Conservation (phyloP, 1,140 invertebrate genomes). For the Neodiprion pinetum region DNA sequence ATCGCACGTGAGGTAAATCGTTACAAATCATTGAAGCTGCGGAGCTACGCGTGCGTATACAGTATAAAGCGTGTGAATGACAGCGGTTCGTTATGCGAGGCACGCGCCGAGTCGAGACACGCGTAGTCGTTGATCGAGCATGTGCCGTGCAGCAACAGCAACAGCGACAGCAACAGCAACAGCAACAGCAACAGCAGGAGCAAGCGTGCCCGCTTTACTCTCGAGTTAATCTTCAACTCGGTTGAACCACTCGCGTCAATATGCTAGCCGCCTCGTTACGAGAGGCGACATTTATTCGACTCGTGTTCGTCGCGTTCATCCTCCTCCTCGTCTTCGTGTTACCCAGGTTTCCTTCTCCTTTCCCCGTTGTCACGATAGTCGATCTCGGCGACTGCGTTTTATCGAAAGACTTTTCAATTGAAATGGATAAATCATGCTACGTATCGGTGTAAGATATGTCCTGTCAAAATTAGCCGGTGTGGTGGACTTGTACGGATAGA, state of each 20-base stretch:
- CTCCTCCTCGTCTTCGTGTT: slow-evolving; percentile 14
- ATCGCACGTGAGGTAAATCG: too few species aligned
- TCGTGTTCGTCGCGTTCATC: not conserved
- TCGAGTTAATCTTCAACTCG: slow-evolving; percentile 23
- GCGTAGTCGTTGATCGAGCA: slow-evolving; percentile 6
- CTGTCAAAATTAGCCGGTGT: too few species aligned
- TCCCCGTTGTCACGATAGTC: slow-evolving; percentile 7
- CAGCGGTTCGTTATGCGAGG: not conserved
- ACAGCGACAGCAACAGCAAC: slow-evolving; percentile 37
- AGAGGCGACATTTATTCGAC: not conserved
- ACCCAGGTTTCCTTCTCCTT: slow-evolving; percentile 12
- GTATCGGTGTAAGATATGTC: too few species aligned
- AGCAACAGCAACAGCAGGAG: slow-evolving; percentile 25
- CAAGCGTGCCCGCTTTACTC: slow-evolving; percentile 22
- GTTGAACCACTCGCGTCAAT: not conserved
- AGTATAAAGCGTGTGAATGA: not conserved
- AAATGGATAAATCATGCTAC: too few species aligned
- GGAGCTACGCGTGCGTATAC: too few species aligned
- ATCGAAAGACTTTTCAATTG: too few species aligned
- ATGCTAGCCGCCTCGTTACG: not conserved
- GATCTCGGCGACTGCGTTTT: slow-evolving; percentile 9
- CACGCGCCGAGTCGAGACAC: not conserved
- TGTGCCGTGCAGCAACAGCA: slow-evolving; percentile 35
- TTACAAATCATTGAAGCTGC: too few species aligned
- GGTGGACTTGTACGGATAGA: too few species aligned